Evolutionary conservation across 2,113 vertebrate species (phyloP), one percentile per base, ranked within the genome.

Genomic region (Neofelis nebulosa): DNA sequence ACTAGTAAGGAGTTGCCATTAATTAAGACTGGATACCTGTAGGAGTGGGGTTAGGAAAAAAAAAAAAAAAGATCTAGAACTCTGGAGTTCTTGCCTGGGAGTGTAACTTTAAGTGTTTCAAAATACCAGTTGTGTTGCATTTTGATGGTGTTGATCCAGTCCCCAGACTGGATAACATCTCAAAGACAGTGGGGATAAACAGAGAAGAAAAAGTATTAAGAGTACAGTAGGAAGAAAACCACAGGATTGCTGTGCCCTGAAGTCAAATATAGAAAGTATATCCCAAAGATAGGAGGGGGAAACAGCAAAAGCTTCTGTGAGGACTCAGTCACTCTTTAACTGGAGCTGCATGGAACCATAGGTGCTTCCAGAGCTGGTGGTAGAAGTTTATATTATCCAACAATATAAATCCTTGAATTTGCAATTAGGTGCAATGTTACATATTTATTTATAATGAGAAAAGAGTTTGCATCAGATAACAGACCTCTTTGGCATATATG

Each of bases 281-380:
- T 27, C 15, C 18, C 68, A 8, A 11, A 81, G 19, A 63, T 84
- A 19, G 8, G 33, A 52, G 15, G 13, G 3, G 23, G n/a, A 5
- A 68, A 23, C 19, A 79, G 13, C 29, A 76, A 80, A 36, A 31
- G 7, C 8, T 94, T 14, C 55, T 48, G 23, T 7, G 16, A 84
- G 2, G 21, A 36, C 12, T 8, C 13, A 29, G 19, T 23, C 25
- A 6, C 12, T 25, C 8, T 45, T 1, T 13, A 5, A 6, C 1
- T 52, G 27, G 48, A 38, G 33, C 33, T 68, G 5, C 6, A 9
- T 9, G 38, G 23, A 76, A 2, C 7, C 21, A 73, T 4, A 9
- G 33, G 29, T 2, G 8, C 7, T 11, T 57, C 15, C 31, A 18
- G 36, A 7, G 25, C 13, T 29, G 50, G 9, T 1, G 29, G 1